phyloP scores from a whole-genome alignment of 2,888 invertebrate species.

The Rotaria sp. region DNA sequence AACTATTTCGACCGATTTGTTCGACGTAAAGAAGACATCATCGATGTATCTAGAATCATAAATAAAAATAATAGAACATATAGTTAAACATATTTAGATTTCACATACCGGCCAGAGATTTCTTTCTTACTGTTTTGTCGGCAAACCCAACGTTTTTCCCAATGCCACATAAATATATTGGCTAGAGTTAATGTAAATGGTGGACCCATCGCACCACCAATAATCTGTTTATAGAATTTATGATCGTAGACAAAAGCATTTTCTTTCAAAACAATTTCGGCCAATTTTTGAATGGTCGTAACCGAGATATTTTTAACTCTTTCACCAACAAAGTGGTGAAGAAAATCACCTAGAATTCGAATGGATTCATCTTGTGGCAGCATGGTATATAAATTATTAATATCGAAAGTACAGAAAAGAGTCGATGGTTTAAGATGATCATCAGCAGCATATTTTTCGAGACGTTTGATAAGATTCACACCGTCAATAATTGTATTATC shows the following conservation, averaged over 20 bases:
- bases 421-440: background rate
- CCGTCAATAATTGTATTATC: background rate
- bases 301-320: background rate
- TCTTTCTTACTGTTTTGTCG: background rate
- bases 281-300: background rate
- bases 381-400: background rate
- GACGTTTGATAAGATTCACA: background rate
- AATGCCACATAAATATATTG: background rate
- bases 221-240: background rate
- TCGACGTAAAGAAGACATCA: background rate
- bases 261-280: background rate
- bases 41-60: background rate
- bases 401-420: background rate
- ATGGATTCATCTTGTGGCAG: background rate
- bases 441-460: background rate
- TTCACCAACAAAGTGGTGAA: background rate
- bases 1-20: background rate
- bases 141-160: background rate
- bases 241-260: background rate
- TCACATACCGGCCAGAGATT: background rate
- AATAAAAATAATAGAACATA: accelerated
- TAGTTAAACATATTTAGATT: background rate
- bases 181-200: background rate
- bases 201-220: background rate
- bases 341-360: background rate